Conservation (phyloP, 1,140 invertebrate species). For the Aphaenogaster floridana region DNA sequence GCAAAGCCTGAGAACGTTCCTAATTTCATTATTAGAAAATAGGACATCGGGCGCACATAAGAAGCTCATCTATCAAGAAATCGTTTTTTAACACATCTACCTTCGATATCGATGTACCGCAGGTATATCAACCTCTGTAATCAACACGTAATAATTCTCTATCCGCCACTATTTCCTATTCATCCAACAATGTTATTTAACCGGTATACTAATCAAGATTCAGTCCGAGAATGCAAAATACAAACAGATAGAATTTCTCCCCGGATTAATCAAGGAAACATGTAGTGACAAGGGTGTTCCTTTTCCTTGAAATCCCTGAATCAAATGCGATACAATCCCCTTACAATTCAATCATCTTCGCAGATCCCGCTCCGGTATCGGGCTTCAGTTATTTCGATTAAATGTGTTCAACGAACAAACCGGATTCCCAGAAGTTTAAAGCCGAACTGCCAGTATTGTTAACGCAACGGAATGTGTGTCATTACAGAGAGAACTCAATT, state of each 20-base stretch:
- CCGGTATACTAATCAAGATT: slow-evolving; percentile 7
- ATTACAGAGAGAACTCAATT: slow-evolving; percentile 30
- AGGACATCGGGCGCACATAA: slow-evolving; percentile 36
- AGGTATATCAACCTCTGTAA: background rate
- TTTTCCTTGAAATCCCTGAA: slow-evolving; percentile 17
- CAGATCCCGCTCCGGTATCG: slow-evolving; percentile 11
- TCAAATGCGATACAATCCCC: slow-evolving; percentile 20
- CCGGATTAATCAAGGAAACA: background rate
- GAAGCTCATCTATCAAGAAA: slow-evolving; percentile 18
- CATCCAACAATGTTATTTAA: slow-evolving; percentile 9
- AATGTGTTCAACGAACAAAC: slow-evolving; percentile 33
- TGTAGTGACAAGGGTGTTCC: background rate
- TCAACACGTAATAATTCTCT: background rate
- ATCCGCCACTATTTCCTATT: background rate
- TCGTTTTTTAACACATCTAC: slow-evolving; percentile 6
- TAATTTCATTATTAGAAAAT: slow-evolving; percentile 64
- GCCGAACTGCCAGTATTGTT: slow-evolving; percentile 44
- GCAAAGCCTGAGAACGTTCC: slow-evolving; percentile 49
- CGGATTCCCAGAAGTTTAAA: slow-evolving; percentile 50
- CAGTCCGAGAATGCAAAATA: background rate
- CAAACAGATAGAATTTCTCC: slow-evolving; percentile 22
- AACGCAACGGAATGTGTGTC: background rate
- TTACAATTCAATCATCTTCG: slow-evolving; percentile 44
- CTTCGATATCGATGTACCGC: slow-evolving; percentile 8
- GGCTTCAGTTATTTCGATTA: slow-evolving; percentile 52